Evolutionary conservation across 2,888 invertebrate species (phyloP).

Genomic region (Strigamia maritima): DNA sequence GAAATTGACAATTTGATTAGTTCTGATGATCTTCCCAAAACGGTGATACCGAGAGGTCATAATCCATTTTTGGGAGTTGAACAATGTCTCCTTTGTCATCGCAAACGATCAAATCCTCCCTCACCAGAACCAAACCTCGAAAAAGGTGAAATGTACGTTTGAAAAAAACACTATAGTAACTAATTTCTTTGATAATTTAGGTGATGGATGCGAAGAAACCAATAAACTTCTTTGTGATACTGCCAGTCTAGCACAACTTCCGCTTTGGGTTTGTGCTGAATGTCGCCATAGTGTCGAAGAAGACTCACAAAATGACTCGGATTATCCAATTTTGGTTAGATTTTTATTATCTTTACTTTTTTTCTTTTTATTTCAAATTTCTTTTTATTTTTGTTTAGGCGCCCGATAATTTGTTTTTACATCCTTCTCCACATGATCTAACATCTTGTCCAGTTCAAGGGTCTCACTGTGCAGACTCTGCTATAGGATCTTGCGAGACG

Average conservation of each 20-base stretch:
- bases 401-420: slow-evolving; percentile 22
- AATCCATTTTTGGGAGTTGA: slow-evolving; percentile 39
- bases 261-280: slow-evolving; percentile 41
- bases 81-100: slow-evolving; percentile 38
- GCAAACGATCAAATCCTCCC: slow-evolving; percentile 30
- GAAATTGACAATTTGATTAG: slow-evolving; percentile 27
- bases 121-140: slow-evolving; percentile 30
- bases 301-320: slow-evolving; percentile 37
- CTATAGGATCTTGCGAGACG: slow-evolving; percentile 26
- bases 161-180: background rate
- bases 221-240: slow-evolving; percentile 35
- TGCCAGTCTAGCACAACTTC: slow-evolving; percentile 36
- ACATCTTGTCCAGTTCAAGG: background rate
- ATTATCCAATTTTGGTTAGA: slow-evolving; percentile 28
- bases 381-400: slow-evolving; percentile 20
- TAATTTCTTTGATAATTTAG: background rate
- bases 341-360: background rate
- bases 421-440: background rate
- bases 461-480: background rate
- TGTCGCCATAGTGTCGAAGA: slow-evolving; percentile 40
- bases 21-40: slow-evolving; percentile 35
- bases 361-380: background rate
- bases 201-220: slow-evolving; percentile 25
- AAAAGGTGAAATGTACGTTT: background rate
- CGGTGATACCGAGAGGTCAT: slow-evolving; percentile 17